Conservation (phyloP, 2,113 vertebrate species). For the Tor tambroides region DNA sequence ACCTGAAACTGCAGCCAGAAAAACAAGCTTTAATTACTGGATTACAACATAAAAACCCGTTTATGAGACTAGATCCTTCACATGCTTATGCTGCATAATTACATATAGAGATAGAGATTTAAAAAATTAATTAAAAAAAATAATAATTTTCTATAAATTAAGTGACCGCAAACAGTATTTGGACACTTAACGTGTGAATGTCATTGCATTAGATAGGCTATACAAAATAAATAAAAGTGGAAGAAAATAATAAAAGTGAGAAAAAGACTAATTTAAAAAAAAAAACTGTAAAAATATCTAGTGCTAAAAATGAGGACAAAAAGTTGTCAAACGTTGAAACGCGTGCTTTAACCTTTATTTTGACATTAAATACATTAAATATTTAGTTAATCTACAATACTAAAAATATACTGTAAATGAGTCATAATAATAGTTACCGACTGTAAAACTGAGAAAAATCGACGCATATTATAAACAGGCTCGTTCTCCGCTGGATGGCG, state of each 20-base stretch:
- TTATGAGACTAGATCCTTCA: not conserved
- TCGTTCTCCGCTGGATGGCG: not conserved
- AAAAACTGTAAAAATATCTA: too few species aligned
- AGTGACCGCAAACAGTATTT: not conserved
- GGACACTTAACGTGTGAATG: not conserved
- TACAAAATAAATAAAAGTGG: not conserved
- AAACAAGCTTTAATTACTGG: not conserved
- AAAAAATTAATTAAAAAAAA: too few species aligned
- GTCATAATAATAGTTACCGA: too few species aligned
- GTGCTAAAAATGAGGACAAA: too few species aligned
- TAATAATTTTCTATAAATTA: not conserved
- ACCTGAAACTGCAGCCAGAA: constrained; percentile 1
- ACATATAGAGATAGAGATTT: not conserved
- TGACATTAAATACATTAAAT: not conserved
- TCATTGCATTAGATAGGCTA: not conserved
- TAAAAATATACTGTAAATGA: not conserved
- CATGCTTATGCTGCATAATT: not conserved
- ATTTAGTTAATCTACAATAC: not conserved
- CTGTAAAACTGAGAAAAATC: too few species aligned
- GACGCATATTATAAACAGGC: too few species aligned
- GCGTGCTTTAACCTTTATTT: not conserved
- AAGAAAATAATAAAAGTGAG: not conserved
- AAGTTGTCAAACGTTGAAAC: not conserved
- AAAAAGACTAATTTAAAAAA: not conserved
- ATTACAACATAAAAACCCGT: not conserved